phyloP scores from a whole-genome alignment of 2,797 vertebrate genomes.

The Anguilla obscura region DNA sequence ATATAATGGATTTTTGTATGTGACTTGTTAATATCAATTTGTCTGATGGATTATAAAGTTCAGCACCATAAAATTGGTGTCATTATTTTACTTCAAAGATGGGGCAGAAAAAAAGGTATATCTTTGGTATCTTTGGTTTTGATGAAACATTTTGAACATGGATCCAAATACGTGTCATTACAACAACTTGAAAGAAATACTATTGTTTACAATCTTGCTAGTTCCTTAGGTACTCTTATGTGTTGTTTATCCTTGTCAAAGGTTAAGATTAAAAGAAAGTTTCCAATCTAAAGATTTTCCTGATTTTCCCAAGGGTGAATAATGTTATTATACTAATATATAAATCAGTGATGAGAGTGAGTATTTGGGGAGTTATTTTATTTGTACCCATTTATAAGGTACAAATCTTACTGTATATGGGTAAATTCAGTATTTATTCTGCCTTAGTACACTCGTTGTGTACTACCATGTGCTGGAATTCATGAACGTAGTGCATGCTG shows the following conservation, averaged over 20 bases:
- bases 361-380: slow-evolving; percentile 75
- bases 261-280: slow-evolving; percentile 68
- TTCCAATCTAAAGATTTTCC: slow-evolving; percentile 76
- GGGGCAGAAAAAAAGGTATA: slow-evolving; percentile 75
- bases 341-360: slow-evolving; percentile 77
- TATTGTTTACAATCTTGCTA: slow-evolving; percentile 77
- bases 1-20: slow-evolving; percentile 56
- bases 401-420: slow-evolving; percentile 6
- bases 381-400: slow-evolving; percentile 65
- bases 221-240: slow-evolving; percentile 76
- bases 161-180: slow-evolving; percentile 69
- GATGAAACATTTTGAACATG: slow-evolving; percentile 67
- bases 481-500: slow-evolving; percentile 82
- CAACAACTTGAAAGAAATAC: slow-evolving; percentile 67
- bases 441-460: slow-evolving; percentile 70
- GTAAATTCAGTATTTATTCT: slow-evolving; percentile 71
- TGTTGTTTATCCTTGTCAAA: slow-evolving; percentile 70
- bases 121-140: slow-evolving; percentile 66
- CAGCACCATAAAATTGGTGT: slow-evolving; percentile 72
- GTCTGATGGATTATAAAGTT: slow-evolving; percentile 68
- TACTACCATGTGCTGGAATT: slow-evolving; percentile 78
- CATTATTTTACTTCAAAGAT: slow-evolving; percentile 73
- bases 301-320: slow-evolving; percentile 73
- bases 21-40: slow-evolving; percentile 64
- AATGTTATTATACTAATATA: slow-evolving; percentile 77